Percentiles rank a stretch among this genome's conserved stretches.
phyloP scores from a whole-genome alignment of 2,113 vertebrate species.

The Mesitornis unicolor region DNA sequence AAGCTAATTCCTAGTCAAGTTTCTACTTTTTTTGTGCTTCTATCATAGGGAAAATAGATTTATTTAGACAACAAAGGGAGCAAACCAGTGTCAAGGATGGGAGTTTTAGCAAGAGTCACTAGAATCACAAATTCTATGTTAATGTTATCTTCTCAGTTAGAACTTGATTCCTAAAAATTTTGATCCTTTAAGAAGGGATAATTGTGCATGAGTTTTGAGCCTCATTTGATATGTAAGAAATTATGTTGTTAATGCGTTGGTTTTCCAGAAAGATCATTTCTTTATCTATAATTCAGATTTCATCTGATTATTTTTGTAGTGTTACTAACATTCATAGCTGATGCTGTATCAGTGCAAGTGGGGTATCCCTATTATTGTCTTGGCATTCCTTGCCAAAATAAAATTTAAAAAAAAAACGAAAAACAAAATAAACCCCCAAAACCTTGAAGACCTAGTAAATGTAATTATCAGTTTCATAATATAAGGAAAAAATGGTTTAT shows the following conservation, averaged over 20 bases:
- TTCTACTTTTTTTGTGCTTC: background rate
- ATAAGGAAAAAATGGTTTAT: background rate
- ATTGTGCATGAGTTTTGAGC: background rate
- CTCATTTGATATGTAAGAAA: background rate
- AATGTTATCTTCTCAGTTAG: background rate
- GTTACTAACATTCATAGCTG: background rate
- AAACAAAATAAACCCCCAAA: background rate
- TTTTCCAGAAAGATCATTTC: background rate
- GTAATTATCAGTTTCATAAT: background rate
- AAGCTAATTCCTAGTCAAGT: slow-evolving; percentile 47
- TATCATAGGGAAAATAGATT: slow-evolving; percentile 2
- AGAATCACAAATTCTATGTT: background rate
- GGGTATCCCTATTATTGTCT: background rate
- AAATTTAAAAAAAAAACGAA: background rate
- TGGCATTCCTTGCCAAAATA: background rate
- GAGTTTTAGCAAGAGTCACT: background rate
- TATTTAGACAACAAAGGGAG: slow-evolving; percentile 28
- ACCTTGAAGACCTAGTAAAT: background rate
- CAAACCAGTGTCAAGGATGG: background rate
- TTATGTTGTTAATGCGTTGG: background rate
- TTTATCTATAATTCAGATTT: background rate
- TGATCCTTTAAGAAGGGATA: background rate
- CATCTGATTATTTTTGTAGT: background rate
- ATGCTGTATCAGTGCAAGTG: background rate
- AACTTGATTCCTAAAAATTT: background rate